Conservation (phyloP, 2,888 invertebrate genomes). For the Drosophila prolongata region DNA sequence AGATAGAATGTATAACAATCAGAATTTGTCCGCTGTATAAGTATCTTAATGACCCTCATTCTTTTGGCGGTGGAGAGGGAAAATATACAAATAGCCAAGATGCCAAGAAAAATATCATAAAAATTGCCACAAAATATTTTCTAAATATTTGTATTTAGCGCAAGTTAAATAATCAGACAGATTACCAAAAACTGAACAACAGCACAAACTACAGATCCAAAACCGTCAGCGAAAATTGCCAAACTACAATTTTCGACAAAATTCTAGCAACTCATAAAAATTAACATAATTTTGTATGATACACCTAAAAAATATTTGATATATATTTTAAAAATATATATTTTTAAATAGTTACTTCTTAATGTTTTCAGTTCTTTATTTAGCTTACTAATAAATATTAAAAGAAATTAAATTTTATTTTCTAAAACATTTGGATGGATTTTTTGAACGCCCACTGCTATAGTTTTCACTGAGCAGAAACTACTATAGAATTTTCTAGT, state of each 20-base stretch:
- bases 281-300: too few relatives aligned
- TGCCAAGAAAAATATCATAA: conserved; percentile 76
- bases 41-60: conserved; percentile 71
- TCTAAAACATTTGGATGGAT: too few relatives aligned
- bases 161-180: conserved; percentile 79
- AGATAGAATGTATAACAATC: conserved; percentile 23
- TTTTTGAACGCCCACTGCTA: background rate
- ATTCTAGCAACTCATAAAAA: background rate
- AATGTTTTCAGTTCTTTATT: too few relatives aligned
- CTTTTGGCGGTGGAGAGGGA: conserved; percentile 47
- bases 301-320: too few relatives aligned
- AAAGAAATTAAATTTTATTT: too few relatives aligned
- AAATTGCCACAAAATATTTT: conserved; percentile 71
- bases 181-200: conserved; percentile 65
- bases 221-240: conserved; percentile 27
- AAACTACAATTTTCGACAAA: conserved; percentile 6
- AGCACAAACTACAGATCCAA: conserved; percentile 27
- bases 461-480: background rate
- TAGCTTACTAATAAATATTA: too few relatives aligned
- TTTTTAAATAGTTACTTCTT: too few relatives aligned
- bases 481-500: background rate
- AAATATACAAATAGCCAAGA: conserved; percentile 52
- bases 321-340: too few relatives aligned
- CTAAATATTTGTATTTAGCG: conserved; percentile 78
- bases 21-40: conserved; percentile 39